Conservation (phyloP, 2,888 invertebrate genomes). For the Tetragonula carbonaria region DNA sequence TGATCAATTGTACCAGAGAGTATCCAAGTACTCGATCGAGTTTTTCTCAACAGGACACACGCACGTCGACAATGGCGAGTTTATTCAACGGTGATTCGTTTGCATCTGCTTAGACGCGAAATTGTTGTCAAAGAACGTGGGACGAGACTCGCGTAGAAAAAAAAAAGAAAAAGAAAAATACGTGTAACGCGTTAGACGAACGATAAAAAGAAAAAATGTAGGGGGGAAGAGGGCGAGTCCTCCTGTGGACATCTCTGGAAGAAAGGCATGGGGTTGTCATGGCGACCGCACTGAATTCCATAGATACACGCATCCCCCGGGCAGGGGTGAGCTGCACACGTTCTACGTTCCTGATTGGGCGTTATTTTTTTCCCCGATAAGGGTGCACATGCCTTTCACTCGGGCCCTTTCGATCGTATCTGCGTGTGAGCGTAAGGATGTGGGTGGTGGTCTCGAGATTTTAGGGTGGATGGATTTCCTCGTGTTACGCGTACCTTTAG, state of each 20-base stretch:
- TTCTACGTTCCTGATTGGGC: slow-evolving; percentile 81
- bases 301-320: slow-evolving; percentile 75
- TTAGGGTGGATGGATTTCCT: slow-evolving; percentile 50
- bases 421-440: slow-evolving; percentile 30
- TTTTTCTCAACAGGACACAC: not conserved
- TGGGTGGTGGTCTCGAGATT: slow-evolving; percentile 57
- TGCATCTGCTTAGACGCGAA: slow-evolving; percentile 47
- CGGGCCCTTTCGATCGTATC: slow-evolving; percentile 51
- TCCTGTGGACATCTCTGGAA: slow-evolving; percentile 68
- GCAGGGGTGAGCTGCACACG: slow-evolving; percentile 75
- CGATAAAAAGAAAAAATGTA: slow-evolving; percentile 33
- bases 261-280: slow-evolving; percentile 79
- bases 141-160: slow-evolving; percentile 36
- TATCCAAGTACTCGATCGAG: not conserved
- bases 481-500: slow-evolving; percentile 52
- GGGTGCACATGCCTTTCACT: slow-evolving; percentile 75
- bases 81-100: slow-evolving; percentile 47
- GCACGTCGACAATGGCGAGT: slow-evolving; percentile 36
- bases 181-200: slow-evolving; percentile 58
- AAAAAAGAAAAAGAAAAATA: not conserved
- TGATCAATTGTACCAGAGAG: not conserved
- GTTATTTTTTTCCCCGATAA: slow-evolving; percentile 80
- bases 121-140: slow-evolving; percentile 38
- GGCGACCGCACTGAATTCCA: slow-evolving; percentile 81
- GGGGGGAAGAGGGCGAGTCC: slow-evolving; percentile 37